These are phyloP conservation scores for Margaritifera margaritifera DNA, from an alignment of 2,888 invertebrate genomes.

Conservation along the genomic window DNA sequence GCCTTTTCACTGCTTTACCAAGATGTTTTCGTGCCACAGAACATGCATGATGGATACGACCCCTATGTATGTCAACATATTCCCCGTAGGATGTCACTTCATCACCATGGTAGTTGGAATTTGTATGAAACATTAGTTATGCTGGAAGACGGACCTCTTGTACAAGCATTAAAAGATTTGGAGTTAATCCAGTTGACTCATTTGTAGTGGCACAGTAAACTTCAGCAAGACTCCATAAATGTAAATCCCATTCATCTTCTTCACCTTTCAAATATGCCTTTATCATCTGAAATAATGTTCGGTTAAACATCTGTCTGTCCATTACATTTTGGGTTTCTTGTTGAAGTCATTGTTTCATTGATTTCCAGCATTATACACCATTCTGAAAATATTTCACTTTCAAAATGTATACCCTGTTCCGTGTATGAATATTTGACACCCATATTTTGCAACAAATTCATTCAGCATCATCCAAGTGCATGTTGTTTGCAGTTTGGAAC, in stretches of 20 bases:
- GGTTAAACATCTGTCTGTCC: conserved; percentile 28
- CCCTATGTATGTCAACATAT: too few species aligned
- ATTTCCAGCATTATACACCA: conserved; percentile 17
- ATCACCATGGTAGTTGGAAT: neutral
- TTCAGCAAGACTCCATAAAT: conserved; percentile 8
- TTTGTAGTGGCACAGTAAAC: conserved; percentile 20
- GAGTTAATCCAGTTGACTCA: conserved; percentile 25
- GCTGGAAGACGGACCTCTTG: conserved; percentile 24
- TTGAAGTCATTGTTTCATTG: conserved; percentile 18
- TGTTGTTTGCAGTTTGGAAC: conserved; percentile 22
- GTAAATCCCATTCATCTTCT: conserved; percentile 35
- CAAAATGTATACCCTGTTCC: conserved; percentile 19
- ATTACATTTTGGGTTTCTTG: conserved; percentile 29
- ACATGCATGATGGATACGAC: too few species aligned
- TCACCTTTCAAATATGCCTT: conserved; percentile 27
- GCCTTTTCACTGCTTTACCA: too few species aligned
- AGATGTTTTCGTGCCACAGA: too few species aligned
- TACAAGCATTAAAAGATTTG: conserved; percentile 30
- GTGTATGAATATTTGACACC: conserved; percentile 21
- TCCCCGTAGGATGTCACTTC: too few species aligned
- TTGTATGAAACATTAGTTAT: conserved; percentile 16
- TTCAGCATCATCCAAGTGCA: conserved; percentile 16
- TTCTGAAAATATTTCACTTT: conserved; percentile 16
- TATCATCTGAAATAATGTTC: conserved; percentile 21
- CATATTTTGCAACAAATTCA: conserved; percentile 22